Evolutionary conservation across 2,113 vertebrate genomes (phyloP).

Genomic region (Periophthalmus modestus): DNA sequence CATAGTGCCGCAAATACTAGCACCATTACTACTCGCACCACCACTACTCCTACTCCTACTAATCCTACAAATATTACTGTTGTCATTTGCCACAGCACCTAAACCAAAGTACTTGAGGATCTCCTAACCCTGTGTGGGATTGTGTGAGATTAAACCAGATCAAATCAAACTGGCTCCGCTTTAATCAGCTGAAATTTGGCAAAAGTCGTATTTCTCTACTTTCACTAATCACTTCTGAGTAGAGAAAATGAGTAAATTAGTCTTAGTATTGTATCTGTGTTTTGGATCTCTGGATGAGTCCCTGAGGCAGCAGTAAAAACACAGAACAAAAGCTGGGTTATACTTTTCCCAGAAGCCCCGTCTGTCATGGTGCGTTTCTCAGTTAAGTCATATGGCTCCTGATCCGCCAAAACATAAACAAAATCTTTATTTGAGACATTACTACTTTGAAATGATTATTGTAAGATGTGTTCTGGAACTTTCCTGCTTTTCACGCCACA

Average conservation of each 20-base stretch:
- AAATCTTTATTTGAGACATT: background rate
- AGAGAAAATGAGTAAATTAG: background rate
- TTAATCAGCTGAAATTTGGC: conserved; percentile 6
- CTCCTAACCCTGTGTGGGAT: background rate
- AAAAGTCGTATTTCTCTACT: conserved; percentile 20
- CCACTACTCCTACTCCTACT: background rate
- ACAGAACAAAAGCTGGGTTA: background rate
- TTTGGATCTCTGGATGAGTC: background rate
- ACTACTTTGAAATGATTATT: background rate
- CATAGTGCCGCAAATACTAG: background rate
- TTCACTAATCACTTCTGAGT: conserved; percentile 5
- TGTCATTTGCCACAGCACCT: background rate
- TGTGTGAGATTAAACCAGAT: background rate
- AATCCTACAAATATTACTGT: background rate
- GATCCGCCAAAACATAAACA: background rate
- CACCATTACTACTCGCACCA: background rate
- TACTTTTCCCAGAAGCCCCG: background rate
- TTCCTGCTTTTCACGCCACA: no score
- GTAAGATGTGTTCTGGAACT: no score
- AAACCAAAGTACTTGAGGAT: background rate
- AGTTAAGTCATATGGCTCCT: background rate
- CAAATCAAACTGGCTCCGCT: conserved; percentile 7
- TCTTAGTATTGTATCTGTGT: background rate
- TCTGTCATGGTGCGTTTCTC: background rate
- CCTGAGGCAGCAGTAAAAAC: background rate